Evolutionary conservation across 2,113 vertebrate species (phyloP).

Genomic region (Haemorhous mexicanus): DNA sequence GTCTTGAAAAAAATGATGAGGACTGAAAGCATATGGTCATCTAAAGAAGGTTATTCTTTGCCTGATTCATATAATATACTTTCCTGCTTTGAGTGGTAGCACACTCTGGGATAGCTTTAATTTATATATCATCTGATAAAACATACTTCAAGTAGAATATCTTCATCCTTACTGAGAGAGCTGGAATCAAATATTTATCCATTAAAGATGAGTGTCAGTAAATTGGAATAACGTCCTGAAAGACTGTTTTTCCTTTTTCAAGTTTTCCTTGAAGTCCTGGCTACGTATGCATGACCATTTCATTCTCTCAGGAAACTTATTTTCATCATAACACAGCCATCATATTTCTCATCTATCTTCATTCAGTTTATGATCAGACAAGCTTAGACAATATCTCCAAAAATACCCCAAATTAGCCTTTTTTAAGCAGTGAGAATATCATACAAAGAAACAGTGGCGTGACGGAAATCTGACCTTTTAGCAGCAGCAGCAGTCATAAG

Average conservation of each 20-base stretch:
- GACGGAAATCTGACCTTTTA: background rate
- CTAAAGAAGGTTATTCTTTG: background rate
- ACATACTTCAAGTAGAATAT: background rate
- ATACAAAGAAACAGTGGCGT: background rate
- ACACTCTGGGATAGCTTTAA: background rate
- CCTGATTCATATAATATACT: background rate
- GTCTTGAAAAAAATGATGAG: background rate
- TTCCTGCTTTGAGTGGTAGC: background rate
- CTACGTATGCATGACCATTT: background rate
- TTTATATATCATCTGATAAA: background rate
- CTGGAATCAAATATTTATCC: background rate
- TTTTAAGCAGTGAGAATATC: background rate
- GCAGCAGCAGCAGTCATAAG: background rate
- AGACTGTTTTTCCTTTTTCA: background rate
- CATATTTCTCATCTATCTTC: background rate
- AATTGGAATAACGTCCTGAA: background rate
- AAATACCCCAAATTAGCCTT: background rate
- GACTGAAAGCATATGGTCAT: background rate
- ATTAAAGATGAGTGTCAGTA: background rate
- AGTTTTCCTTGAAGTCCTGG: background rate
- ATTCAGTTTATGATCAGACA: background rate
- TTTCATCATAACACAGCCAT: background rate
- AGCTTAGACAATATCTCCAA: background rate
- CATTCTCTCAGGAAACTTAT: background rate
- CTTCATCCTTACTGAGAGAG: background rate